Base-by-base conservation (phyloP, 2,113 vertebrate species). In the Agapornis roseicollis region DNA sequence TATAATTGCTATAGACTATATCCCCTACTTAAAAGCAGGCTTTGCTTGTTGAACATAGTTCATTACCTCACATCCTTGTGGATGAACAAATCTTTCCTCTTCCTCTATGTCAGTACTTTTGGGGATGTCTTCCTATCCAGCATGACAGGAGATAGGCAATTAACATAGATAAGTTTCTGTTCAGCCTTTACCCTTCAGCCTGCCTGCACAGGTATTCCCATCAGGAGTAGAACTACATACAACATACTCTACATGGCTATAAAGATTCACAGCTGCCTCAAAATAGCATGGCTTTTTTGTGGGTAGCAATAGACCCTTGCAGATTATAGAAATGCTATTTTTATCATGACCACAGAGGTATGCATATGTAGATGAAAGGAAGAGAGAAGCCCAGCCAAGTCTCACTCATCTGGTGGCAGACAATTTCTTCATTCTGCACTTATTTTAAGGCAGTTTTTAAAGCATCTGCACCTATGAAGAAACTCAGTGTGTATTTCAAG, bases 351-450 rank as follows among this genome's bases (percentile, higher is more conserved):
- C 80, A 28, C 72, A 90, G 88, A 93, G 88, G 91, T 96, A 82
- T 90, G 55, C 69, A 83, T 91, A 88, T 74, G 79, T 68, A 88
- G 71, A 92, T 44, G 64, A 89, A 88, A 82, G 35, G 65, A 81
- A 93, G 10, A 85, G 17, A 94, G 82, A 88, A 90, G 68, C 85
- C 60, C 55, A 78, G 94, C 71, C 82, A 96, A 91, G 66, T 89
- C 81, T 95, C 78, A 63, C 78, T 95, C 81, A 94, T 94, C 78
- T 89, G 70, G 84, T 79, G 88, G 90, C 82, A 95, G 86, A 93
- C 52, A 89, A 89, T 74, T 93, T 91, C 72, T 91, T 86, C 80
- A 86, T 90, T 74, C 61, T 60, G 35, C n/a, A 79, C 66, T 89
- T 83, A 90, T 90, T 96, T 93, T 91, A 96, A 95, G 49, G 72